Conservation (phyloP, 2,113 vertebrate genomes). For the Rhinopomastus cyanomelas region DNA sequence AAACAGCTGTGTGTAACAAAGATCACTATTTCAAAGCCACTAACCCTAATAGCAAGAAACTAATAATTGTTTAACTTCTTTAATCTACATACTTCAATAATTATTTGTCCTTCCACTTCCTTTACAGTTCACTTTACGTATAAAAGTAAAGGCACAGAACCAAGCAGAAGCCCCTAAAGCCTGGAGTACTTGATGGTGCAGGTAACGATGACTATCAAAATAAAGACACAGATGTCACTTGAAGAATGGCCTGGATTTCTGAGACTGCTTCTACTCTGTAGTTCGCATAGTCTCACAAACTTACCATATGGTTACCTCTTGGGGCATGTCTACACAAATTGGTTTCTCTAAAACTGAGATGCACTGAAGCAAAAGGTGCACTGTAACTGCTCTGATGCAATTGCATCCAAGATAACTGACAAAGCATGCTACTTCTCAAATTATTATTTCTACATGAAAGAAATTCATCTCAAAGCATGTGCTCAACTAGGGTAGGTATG, state of each 20-base stretch:
- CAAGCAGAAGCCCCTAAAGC: neutral
- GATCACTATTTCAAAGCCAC: neutral
- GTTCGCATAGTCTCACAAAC: conserved; percentile 10
- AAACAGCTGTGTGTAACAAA: neutral
- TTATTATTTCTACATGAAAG: conserved; percentile 47
- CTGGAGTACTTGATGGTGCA: conserved; percentile 6
- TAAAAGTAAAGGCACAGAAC: neutral
- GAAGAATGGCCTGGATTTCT: conserved; percentile 10
- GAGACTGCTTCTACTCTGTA: neutral
- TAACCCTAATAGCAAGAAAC: neutral
- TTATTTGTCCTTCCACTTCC: neutral
- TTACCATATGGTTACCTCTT: conserved; percentile 61
- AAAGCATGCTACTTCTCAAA: conserved; percentile 42
- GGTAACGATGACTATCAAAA: conserved; percentile 21
- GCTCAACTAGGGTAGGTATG: neutral
- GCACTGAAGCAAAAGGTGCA: conserved; percentile 51
- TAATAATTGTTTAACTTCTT: neutral
- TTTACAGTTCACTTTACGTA: fast-evolving
- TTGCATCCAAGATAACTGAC: conserved; percentile 36
- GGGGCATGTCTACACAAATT: conserved; percentile 39
- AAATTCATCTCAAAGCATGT: conserved; percentile 10
- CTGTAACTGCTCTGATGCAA: conserved; percentile 49
- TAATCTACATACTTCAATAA: neutral
- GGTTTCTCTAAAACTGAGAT: conserved; percentile 32
- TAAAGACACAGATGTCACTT: conserved; percentile 36